These are phyloP conservation scores for Protophormia terraenovae DNA, from an alignment of 2,888 invertebrate species.

Conservation along the genomic window DNA sequence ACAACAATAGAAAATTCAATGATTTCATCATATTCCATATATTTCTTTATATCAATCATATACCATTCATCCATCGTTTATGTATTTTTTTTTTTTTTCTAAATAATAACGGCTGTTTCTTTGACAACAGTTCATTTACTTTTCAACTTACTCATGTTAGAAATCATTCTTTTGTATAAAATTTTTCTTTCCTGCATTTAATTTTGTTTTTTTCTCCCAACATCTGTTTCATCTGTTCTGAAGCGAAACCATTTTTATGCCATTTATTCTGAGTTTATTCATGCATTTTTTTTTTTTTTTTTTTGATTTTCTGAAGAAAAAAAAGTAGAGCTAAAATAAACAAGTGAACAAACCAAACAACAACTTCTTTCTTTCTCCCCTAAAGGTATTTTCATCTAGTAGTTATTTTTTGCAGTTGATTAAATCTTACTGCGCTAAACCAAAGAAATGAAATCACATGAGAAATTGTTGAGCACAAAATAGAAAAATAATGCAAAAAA, in stretches of 20 bases:
- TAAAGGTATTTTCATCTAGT: slow-evolving; percentile 48
- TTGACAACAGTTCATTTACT: not conserved
- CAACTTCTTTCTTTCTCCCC: slow-evolving; percentile 37
- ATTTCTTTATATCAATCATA: no score
- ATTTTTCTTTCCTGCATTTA: not conserved
- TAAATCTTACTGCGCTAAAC: slow-evolving; percentile 59
- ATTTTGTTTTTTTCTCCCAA: slow-evolving; percentile 21
- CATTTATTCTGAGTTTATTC: slow-evolving; percentile 41
- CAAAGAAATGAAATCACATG: slow-evolving; percentile 61
- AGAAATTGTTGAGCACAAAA: slow-evolving; percentile 50
- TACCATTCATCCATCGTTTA: no score
- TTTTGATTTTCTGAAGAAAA: not conserved
- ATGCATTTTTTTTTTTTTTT: slow-evolving; percentile 17
- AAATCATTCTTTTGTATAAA: not conserved
- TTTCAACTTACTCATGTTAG: not conserved
- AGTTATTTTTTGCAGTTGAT: slow-evolving; percentile 67
- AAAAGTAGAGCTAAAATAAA: not conserved
- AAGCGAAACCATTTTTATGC: slow-evolving; percentile 41
- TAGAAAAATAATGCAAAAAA: slow-evolving; percentile 11
- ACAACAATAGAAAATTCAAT: no score
- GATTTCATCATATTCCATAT: no score
- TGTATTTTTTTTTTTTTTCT: no score
- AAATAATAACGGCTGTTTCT: not conserved
- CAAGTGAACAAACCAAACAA: not conserved
- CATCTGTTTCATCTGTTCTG: slow-evolving; percentile 37